Evolutionary conservation across 2,888 invertebrate species (phyloP).

Genomic region (Helleia helle): DNA sequence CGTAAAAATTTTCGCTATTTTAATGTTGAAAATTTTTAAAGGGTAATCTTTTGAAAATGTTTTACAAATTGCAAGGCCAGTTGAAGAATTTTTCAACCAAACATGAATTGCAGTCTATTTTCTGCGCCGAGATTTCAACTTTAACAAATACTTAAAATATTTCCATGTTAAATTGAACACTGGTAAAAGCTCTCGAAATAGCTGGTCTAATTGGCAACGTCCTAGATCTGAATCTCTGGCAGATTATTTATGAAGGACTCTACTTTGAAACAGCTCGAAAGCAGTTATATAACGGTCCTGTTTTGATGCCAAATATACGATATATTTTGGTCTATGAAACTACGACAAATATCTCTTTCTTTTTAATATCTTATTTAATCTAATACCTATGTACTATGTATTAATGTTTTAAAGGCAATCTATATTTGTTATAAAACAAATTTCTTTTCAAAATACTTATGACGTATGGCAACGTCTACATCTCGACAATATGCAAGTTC

Average conservation of each 20-base stretch:
- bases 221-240: slow-evolving; percentile 11
- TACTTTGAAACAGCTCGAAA: slow-evolving; percentile 4
- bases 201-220: slow-evolving; percentile 10
- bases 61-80: not conserved
- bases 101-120: not conserved
- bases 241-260: slow-evolving; percentile 12
- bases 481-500: no score
- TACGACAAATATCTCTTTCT: no score
- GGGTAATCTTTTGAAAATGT: not conserved
- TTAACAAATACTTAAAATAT: slow-evolving; percentile 7
- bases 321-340: no score
- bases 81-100: not conserved
- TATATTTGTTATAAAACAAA: no score
- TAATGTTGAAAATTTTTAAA: not conserved
- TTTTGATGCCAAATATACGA: no score
- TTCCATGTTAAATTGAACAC: slow-evolving; percentile 11
- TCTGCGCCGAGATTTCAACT: slow-evolving; percentile 3
- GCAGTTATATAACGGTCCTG: not conserved
- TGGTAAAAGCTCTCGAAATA: slow-evolving; percentile 1
- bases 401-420: no score
- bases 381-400: no score
- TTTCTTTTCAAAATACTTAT: no score
- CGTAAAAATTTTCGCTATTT: not conserved
- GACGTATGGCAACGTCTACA: no score
- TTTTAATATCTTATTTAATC: no score